These are phyloP conservation scores for Drosophila nigromelanica DNA, from an alignment of 1,140 invertebrate genomes.

Conservation along the genomic window DNA sequence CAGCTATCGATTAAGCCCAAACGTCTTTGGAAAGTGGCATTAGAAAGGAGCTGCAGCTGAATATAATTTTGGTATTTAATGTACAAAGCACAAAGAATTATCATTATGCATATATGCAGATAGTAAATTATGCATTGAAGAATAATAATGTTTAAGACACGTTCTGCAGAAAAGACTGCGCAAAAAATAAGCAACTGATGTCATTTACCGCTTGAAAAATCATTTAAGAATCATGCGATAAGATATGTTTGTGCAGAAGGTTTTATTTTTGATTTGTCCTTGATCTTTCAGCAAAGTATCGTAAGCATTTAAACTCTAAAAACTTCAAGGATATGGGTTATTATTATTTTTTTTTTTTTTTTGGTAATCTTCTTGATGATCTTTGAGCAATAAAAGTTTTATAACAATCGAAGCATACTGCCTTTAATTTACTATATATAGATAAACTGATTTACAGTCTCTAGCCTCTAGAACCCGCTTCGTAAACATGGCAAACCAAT, in stretches of 20 bases:
- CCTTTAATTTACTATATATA: slow-evolving; percentile 23
- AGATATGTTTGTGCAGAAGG: not conserved
- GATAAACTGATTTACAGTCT: slow-evolving; percentile 26
- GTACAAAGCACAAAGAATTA: not conserved
- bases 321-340: slow-evolving; percentile 5
- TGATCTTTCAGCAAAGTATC: not conserved
- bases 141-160: slow-evolving; percentile 5
- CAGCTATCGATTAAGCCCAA: slow-evolving; percentile 10
- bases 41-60: slow-evolving; percentile 31
- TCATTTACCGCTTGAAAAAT: slow-evolving; percentile 3
- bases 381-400: slow-evolving; percentile 23
- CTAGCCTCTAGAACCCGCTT: not conserved
- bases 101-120: slow-evolving; percentile 1
- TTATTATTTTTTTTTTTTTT: slow-evolving; percentile 2
- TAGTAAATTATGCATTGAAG: slow-evolving; percentile 5
- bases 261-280: slow-evolving; percentile 7
- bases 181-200: slow-evolving; percentile 28
- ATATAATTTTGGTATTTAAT: slow-evolving; percentile 12
- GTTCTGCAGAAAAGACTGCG: slow-evolving; percentile 10
- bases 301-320: slow-evolving; percentile 1
- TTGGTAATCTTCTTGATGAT: not conserved
- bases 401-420: slow-evolving; percentile 16
- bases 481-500: slow-evolving; percentile 18
- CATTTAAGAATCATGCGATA: not conserved
- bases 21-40: slow-evolving; percentile 50